Evolutionary conservation across 2,113 vertebrate genomes (phyloP).

Genomic region (Rhinopomastus cyanomelas): DNA sequence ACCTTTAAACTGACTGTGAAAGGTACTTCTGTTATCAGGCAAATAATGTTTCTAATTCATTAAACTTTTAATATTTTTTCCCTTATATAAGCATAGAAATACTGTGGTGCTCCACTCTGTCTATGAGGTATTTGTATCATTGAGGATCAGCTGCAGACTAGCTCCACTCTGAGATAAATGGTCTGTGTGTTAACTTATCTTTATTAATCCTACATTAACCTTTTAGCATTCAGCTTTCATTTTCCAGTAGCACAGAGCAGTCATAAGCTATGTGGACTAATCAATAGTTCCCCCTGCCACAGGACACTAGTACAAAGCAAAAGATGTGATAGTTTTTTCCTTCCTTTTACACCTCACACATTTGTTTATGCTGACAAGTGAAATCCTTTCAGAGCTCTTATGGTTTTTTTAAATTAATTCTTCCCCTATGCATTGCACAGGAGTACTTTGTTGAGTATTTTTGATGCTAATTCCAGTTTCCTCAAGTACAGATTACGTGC

Average conservation of each 20-base stretch:
- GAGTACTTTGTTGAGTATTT: not conserved
- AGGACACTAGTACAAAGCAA: not conserved
- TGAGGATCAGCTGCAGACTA: not conserved
- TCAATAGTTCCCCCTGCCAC: not conserved
- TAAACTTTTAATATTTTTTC: not conserved
- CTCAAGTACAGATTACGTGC: not conserved
- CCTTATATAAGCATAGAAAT: not conserved
- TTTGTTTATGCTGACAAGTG: not conserved
- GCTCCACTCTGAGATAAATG: not conserved
- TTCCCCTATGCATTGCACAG: not conserved
- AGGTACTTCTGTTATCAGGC: not conserved
- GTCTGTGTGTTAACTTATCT: not conserved
- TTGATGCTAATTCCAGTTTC: not conserved
- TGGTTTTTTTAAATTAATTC: not conserved
- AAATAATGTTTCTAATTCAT: constrained; percentile 19
- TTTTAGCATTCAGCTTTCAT: not conserved
- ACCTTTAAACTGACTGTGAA: not conserved
- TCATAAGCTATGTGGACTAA: not conserved
- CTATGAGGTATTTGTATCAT: not conserved
- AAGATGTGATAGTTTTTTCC: not conserved
- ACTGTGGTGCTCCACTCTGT: not conserved
- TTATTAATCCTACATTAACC: constrained; percentile 31
- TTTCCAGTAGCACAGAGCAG: not conserved
- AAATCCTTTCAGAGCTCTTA: not conserved
- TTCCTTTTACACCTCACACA: not conserved